phyloP scores from a whole-genome alignment of 2,888 invertebrate species.

The Stramonita haemastoma region DNA sequence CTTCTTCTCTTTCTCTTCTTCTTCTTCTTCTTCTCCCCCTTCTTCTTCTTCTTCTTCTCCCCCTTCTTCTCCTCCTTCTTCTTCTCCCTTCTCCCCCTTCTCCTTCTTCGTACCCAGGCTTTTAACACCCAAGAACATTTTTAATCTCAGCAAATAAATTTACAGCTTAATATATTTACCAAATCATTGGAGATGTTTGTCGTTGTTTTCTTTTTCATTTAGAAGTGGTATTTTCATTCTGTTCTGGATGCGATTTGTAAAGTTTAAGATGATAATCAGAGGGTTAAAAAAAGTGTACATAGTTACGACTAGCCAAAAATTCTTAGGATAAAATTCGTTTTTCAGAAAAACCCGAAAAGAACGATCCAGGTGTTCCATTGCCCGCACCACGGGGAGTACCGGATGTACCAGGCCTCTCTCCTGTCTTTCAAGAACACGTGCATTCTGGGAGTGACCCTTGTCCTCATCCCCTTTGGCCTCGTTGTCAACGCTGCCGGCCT shows the following conservation, averaged over 20 bases:
- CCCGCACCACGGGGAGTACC: conserved; percentile 46
- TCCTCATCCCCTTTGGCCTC: conserved; percentile 66
- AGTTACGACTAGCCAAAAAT: no score
- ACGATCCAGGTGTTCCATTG: conserved; percentile 25
- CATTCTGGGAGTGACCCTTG: conserved; percentile 67
- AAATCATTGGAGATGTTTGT: no score
- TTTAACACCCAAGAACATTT: not conserved
- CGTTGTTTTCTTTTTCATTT: no score
- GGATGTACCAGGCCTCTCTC: conserved; percentile 56
- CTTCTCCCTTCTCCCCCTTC: not conserved
- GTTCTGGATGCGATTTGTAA: no score
- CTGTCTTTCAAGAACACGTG: conserved; percentile 70
- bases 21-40: not conserved
- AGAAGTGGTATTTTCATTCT: no score
- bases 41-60: no score
- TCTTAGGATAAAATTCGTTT: no score
- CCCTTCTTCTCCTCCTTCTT: not conserved
- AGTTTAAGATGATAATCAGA: no score
- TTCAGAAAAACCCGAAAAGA: not conserved
- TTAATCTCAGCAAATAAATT: no score
- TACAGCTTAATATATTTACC: no score
- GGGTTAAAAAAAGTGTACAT: no score
- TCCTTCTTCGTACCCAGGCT: not conserved
- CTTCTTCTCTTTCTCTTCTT: not conserved
- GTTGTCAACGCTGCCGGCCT: conserved; percentile 58